phyloP scores from a whole-genome alignment of 2,888 invertebrate species.

The Trisateles emortualis region DNA sequence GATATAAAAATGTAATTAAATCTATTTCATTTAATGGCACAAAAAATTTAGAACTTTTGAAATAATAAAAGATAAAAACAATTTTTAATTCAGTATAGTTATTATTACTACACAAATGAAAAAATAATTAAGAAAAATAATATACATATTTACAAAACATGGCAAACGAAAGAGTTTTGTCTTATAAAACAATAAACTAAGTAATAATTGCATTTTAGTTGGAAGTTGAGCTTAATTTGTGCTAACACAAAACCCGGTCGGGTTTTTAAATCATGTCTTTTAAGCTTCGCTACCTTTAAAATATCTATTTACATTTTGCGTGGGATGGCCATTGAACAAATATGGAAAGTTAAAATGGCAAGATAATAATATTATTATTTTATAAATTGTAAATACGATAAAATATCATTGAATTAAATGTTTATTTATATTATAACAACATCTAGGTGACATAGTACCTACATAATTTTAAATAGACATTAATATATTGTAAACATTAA shows the following conservation, averaged over 20 bases:
- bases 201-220: conserved; percentile 60
- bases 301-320: conserved; percentile 24
- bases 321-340: conserved; percentile 22
- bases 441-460: too few relatives aligned
- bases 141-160: conserved; percentile 77
- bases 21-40: conserved; percentile 71
- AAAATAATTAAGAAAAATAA: conserved; percentile 51
- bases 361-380: conserved; percentile 24
- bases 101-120: conserved; percentile 47
- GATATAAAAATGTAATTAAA: conserved; percentile 26
- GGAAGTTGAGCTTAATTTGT: conserved; percentile 62
- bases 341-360: conserved; percentile 31
- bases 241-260: conserved; percentile 50
- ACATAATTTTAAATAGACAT: background rate
- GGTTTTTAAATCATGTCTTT: conserved; percentile 61
- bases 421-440: too few relatives aligned
- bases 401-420: background rate
- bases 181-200: conserved; percentile 50
- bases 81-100: conserved; percentile 43
- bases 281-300: conserved; percentile 56
- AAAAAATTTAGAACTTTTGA: conserved; percentile 62
- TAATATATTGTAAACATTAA: background rate
- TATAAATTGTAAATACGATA: background rate
- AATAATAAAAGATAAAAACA: conserved; percentile 46
- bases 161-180: conserved; percentile 80